phyloP scores from a whole-genome alignment of 2,888 invertebrate species.

The Rotaria sp. region DNA sequence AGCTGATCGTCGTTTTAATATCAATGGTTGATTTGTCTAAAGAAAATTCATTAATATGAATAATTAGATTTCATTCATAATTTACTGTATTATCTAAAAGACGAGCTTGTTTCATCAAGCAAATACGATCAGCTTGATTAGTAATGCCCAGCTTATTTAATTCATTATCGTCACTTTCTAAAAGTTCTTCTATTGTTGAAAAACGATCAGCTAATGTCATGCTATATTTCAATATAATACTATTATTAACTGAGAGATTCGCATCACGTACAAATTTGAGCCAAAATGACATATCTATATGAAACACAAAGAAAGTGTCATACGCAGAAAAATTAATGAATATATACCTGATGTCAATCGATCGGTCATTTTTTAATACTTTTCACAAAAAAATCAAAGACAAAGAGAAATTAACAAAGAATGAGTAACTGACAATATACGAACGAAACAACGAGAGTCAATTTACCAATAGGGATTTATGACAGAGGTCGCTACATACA shows the following conservation, averaged over 20 bases:
- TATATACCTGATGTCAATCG: neutral
- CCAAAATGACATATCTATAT: slow-evolving; percentile 7
- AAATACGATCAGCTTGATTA: neutral
- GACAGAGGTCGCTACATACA: neutral
- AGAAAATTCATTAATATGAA: neutral
- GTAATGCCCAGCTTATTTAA: neutral
- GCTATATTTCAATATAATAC: neutral
- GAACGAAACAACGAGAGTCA: too few relatives aligned
- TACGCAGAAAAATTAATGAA: neutral
- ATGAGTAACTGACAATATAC: too few relatives aligned
- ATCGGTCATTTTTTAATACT: neutral
- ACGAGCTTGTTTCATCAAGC: neutral
- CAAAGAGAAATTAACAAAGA: neutral
- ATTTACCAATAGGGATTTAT: too few relatives aligned
- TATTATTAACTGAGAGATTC: neutral
- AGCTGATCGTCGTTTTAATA: neutral
- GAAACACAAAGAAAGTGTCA: neutral
- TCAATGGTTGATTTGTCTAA: neutral
- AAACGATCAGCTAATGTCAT: neutral
- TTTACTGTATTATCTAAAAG: neutral
- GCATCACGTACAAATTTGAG: neutral
- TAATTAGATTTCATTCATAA: neutral
- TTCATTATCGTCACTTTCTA: neutral
- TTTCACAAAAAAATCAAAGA: neutral
- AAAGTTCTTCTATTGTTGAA: neutral